Conservation (phyloP, 2,797 vertebrate genomes). For the Eupleurogrammus muticus region DNA sequence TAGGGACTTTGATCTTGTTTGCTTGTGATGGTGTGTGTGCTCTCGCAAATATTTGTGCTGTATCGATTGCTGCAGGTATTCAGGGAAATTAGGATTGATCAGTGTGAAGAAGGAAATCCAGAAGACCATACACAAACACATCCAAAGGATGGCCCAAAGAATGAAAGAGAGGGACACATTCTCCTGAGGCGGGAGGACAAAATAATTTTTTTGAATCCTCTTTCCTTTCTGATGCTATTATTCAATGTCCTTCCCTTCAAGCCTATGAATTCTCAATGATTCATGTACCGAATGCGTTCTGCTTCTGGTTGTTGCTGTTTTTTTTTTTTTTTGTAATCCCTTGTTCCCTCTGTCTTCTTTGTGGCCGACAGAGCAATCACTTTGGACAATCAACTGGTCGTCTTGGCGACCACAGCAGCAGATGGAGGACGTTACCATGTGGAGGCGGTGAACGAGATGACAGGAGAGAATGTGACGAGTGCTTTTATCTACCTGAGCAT, state of each 20-base stretch:
- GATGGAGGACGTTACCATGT: constrained; percentile 93
- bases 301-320: constrained; percentile 1
- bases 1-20: constrained; percentile 18
- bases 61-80: constrained; percentile 49
- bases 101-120: constrained; percentile 39
- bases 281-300: constrained; percentile 49
- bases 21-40: constrained; percentile 11
- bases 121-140: constrained; percentile 46
- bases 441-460: constrained; percentile 94
- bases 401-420: constrained; percentile 89
- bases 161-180: constrained; percentile 63
- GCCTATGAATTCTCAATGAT: constrained; percentile 58
- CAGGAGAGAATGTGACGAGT: constrained; percentile 93
- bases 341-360: constrained; percentile 44
- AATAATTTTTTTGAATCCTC: constrained; percentile 70
- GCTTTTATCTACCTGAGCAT: constrained; percentile 85
- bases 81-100: constrained; percentile 55
- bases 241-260: constrained; percentile 32
- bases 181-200: constrained; percentile 70
- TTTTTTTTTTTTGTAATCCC: constrained; percentile 41
- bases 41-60: constrained; percentile 36
- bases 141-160: constrained; percentile 43
- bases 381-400: constrained; percentile 94
- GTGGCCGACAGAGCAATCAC: constrained; percentile 89
- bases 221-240: constrained; percentile 53